Conservation (phyloP, 2,888 invertebrate genomes). For the Andrena marginata region DNA sequence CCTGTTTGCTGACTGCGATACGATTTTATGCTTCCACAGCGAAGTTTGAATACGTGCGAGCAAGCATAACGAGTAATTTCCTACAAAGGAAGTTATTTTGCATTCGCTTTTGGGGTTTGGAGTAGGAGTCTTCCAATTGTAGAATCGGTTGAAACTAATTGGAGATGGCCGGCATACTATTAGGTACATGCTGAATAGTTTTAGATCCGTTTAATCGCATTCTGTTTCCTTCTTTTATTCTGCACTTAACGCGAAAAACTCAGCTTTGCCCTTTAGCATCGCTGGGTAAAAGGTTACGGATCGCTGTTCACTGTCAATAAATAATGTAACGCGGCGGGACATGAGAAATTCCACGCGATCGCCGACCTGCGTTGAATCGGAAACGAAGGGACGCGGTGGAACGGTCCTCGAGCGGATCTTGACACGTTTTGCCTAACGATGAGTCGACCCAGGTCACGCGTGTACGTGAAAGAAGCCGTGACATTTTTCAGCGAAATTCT, state of each 20-base stretch:
- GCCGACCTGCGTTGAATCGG: slow-evolving; percentile 59
- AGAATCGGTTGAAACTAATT: slow-evolving; percentile 2
- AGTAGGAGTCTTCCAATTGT: neutral
- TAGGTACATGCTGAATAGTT: neutral
- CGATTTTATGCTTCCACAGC: neutral
- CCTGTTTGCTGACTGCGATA: neutral
- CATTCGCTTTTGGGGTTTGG: neutral
- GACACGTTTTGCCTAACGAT: slow-evolving; percentile 48
- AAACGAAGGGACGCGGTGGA: slow-evolving; percentile 46
- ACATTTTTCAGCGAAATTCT: neutral
- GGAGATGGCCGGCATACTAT: neutral
- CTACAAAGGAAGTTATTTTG: slow-evolving; percentile 1
- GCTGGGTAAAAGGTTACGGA: slow-evolving; percentile 58
- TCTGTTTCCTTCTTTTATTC: neutral
- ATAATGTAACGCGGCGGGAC: slow-evolving; percentile 69
- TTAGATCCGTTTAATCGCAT: neutral
- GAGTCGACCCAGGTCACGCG: slow-evolving; percentile 30
- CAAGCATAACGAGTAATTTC: neutral
- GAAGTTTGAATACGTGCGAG: slow-evolving; percentile 1
- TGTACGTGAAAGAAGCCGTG: neutral
- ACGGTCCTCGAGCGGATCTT: slow-evolving; percentile 30
- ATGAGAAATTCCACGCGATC: slow-evolving; percentile 67
- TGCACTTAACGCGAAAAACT: slow-evolving; percentile 41
- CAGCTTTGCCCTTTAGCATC: slow-evolving; percentile 49
- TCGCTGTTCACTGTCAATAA: slow-evolving; percentile 59